Evolutionary conservation across 2,888 invertebrate species (phyloP).

Genomic region (Platerodrilus igneus): DNA sequence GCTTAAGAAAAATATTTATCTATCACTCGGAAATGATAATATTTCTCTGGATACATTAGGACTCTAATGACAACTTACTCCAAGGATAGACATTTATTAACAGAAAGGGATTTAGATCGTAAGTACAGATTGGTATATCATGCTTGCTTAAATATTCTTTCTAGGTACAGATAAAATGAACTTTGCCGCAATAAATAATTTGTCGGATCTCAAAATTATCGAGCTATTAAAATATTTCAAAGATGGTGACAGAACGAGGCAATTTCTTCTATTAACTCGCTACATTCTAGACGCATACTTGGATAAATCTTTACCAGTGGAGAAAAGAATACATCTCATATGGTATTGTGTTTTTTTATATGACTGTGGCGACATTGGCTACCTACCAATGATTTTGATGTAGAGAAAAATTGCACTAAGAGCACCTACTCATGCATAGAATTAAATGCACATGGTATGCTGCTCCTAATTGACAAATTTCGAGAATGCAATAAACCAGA

Average conservation of each 20-base stretch:
- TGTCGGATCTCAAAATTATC: conserved; percentile 1
- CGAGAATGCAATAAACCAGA: conserved; percentile 1
- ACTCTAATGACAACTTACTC: no score
- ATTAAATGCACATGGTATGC: conserved; percentile 18
- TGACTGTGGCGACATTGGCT: conserved; percentile 14
- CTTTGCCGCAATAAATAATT: conserved; percentile 14
- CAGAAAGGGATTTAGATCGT: no score
- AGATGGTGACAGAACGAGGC: conserved; percentile 2
- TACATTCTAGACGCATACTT: conserved; percentile 9
- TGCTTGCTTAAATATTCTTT: no score
- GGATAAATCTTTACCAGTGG: conserved; percentile 7
- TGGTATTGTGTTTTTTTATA: no score
- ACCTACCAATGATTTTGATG: neutral
- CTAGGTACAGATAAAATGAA: conserved; percentile 16
- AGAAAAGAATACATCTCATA: conserved; percentile 12
- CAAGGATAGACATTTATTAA: no score
- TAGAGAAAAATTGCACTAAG: conserved; percentile 13
- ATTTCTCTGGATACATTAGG: no score
- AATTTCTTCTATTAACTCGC: conserved; percentile 9
- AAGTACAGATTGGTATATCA: no score
- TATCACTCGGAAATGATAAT: no score
- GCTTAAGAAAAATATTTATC: no score
- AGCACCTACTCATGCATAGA: no score
- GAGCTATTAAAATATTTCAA: conserved; percentile 5
- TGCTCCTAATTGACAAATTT: conserved; percentile 10